phyloP scores from a whole-genome alignment of 2,888 invertebrate genomes.

The Megaustenia siamemsis region DNA sequence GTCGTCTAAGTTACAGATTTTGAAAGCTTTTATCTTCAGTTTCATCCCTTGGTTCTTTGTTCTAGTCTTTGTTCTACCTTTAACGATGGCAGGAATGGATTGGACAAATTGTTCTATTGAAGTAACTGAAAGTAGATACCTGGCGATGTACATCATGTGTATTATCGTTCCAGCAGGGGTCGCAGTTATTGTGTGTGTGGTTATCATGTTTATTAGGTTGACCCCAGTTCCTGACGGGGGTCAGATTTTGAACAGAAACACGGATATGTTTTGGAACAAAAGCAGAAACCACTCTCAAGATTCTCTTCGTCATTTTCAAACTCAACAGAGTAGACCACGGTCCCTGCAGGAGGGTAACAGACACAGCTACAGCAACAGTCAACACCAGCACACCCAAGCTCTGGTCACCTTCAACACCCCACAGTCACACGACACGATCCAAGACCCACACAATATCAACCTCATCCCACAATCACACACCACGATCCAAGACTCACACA shows the following conservation, averaged over 20 bases:
- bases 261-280: neutral
- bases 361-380: neutral
- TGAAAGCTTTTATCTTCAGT: slow-evolving; percentile 14
- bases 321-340: neutral
- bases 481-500: too few species aligned
- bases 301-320: neutral
- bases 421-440: too few species aligned
- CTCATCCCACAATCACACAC: neutral
- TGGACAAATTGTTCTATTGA: neutral
- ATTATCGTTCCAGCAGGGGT: neutral
- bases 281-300: too few species aligned
- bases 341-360: neutral
- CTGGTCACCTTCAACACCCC: too few species aligned
- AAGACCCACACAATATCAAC: neutral
- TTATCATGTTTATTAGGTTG: neutral
- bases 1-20: neutral
- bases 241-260: neutral
- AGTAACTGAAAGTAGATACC: neutral
- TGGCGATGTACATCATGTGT: neutral
- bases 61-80: neutral
- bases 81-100: neutral
- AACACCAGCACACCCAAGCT: neutral
- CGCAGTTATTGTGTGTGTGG: neutral
- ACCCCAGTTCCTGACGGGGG: neutral
- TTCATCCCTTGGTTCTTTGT: neutral